Evolutionary conservation across 1,140 invertebrate genomes (phyloP).

Genomic region (Drosophila nannoptera): DNA sequence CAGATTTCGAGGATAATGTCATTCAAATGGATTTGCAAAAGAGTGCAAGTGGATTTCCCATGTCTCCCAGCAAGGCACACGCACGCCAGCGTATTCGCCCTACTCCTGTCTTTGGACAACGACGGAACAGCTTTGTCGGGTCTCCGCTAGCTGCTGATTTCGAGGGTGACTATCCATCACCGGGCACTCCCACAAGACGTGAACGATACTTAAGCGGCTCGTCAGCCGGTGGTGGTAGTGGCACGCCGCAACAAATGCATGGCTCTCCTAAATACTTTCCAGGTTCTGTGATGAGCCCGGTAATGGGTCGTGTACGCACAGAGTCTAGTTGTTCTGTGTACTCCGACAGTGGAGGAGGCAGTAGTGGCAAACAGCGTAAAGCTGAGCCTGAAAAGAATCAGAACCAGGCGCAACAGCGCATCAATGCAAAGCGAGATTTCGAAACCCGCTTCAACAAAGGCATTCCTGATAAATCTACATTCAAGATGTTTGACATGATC

Average conservation of each 20-base stretch:
- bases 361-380: constrained; percentile 53
- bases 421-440: constrained; percentile 81
- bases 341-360: constrained; percentile 52
- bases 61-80: constrained; percentile 67
- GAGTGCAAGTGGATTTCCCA: constrained; percentile 49
- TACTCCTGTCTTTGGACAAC: constrained; percentile 70
- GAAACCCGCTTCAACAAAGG: constrained; percentile 81
- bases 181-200: constrained; percentile 61
- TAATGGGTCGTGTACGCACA: constrained; percentile 73
- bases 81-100: constrained; percentile 57
- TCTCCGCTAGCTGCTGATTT: constrained; percentile 53
- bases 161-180: constrained; percentile 73
- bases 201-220: constrained; percentile 69
- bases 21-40: constrained; percentile 74
- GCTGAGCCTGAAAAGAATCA: constrained; percentile 46
- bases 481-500: constrained; percentile 94
- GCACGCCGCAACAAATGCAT: constrained; percentile 40
- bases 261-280: constrained; percentile 60
- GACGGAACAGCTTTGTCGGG: constrained; percentile 79
- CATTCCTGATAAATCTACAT: constrained; percentile 82
- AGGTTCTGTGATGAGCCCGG: constrained; percentile 55
- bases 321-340: constrained; percentile 79
- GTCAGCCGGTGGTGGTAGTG: constrained; percentile 30
- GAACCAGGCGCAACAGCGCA: constrained; percentile 50
- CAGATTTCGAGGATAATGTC: constrained; percentile 73